phyloP scores from a whole-genome alignment of 1,140 invertebrate species.

The Leptonema lineaticorne region DNA sequence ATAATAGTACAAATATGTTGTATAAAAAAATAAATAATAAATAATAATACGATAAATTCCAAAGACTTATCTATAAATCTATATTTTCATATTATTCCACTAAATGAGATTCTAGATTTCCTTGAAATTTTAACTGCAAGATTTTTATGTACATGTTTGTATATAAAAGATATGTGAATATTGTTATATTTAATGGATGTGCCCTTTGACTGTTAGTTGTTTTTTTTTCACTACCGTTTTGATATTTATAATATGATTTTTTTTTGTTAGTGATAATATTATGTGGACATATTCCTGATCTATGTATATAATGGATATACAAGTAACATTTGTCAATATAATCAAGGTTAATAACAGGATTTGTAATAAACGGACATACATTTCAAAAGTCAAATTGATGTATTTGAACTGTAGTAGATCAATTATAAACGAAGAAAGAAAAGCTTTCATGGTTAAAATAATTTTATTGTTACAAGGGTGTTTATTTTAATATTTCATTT shows the following conservation, averaged over 20 bases:
- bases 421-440: too few species aligned
- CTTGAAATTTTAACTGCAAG: constrained; percentile 6
- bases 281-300: neutral
- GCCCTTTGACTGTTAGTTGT: constrained; percentile 10
- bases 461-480: too few species aligned
- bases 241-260: neutral
- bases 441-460: too few species aligned
- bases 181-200: neutral
- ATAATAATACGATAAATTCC: too few species aligned
- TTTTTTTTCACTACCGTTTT: neutral
- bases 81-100: neutral
- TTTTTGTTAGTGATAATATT: constrained; percentile 1
- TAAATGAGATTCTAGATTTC: neutral
- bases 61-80: neutral
- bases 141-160: neutral
- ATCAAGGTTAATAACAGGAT: constrained; percentile 13
- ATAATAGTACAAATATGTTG: too few species aligned
- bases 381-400: neutral
- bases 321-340: neutral
- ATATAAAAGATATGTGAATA: neutral
- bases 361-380: neutral
- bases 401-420: too few species aligned
- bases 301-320: neutral
- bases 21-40: too few species aligned
- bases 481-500: too few species aligned